Evolutionary conservation across 2,797 vertebrate species (phyloP).

Genomic region (Sebastes matsubarae): DNA sequence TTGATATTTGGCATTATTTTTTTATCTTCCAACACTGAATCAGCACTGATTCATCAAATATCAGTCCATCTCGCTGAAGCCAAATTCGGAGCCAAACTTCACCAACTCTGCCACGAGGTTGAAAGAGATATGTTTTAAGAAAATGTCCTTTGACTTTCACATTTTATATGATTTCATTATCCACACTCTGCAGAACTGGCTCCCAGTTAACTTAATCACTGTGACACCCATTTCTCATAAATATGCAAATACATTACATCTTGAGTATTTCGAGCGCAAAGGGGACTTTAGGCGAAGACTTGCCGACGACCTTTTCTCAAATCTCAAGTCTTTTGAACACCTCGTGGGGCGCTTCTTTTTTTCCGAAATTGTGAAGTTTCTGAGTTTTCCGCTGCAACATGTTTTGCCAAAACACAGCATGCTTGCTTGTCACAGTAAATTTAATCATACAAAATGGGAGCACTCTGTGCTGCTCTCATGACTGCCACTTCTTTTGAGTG

Average conservation of each 20-base stretch:
- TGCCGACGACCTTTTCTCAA: conserved; percentile 28
- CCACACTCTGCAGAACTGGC: conserved; percentile 65
- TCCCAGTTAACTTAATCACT: conserved; percentile 76
- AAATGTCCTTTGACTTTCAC: conserved; percentile 68
- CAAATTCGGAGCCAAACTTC: background rate
- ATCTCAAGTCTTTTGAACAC: conserved; percentile 34
- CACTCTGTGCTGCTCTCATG: conserved; percentile 45
- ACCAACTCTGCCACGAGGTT: conserved; percentile 20
- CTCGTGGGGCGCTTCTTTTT: conserved; percentile 7
- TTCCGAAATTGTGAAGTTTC: conserved; percentile 23
- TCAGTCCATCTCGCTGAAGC: background rate
- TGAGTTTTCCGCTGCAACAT: conserved; percentile 50
- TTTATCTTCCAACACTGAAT: background rate
- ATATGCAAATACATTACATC: conserved; percentile 77
- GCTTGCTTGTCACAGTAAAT: conserved; percentile 58
- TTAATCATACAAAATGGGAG: conserved; percentile 58
- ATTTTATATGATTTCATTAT: conserved; percentile 75
- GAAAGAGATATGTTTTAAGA: conserved; percentile 33
- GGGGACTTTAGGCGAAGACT: conserved; percentile 33
- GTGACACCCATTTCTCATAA: conserved; percentile 76
- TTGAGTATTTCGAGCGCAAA: conserved; percentile 36
- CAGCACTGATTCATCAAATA: background rate
- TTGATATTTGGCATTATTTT: background rate
- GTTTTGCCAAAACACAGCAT: conserved; percentile 55
- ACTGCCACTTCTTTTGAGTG: conserved; percentile 50